phyloP scores from a whole-genome alignment of 2,113 vertebrate genomes.

The Podocnemis expansa region DNA sequence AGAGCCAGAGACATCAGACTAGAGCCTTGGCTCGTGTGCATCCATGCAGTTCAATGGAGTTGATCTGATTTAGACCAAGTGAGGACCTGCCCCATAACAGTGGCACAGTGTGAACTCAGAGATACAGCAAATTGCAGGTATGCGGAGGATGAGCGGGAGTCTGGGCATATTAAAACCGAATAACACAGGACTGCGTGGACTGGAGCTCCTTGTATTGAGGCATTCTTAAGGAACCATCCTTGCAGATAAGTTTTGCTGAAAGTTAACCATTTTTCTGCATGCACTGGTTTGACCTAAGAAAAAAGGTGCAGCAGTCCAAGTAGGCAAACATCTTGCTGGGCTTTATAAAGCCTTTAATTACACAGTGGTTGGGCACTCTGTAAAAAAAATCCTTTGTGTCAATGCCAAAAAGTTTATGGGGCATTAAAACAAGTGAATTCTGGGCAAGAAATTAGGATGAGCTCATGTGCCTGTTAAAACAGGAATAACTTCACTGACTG shows the following conservation, averaged over 20 bases:
- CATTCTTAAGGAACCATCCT: conserved; percentile 8
- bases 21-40: neutral
- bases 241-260: conserved; percentile 9
- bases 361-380: conserved; percentile 32
- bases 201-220: neutral
- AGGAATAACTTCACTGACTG: neutral
- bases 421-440: conserved; percentile 45
- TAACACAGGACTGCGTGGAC: neutral
- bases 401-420: conserved; percentile 50
- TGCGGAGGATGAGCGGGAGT: no score
- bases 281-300: neutral
- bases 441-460: conserved; percentile 24
- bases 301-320: conserved; percentile 23
- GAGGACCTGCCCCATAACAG: neutral
- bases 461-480: neutral
- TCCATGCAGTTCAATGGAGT: neutral
- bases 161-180: neutral
- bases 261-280: neutral
- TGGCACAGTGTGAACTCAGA: neutral
- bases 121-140: neutral
- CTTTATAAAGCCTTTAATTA: conserved; percentile 55
- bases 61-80: neutral
- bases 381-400: conserved; percentile 47
- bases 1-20: conserved; percentile 35
- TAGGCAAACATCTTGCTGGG: conserved; percentile 22